Percentiles rank a stretch among this genome's conserved stretches.
These are phyloP conservation scores for Pyrocoelia pectoralis DNA, from an alignment of 2,888 invertebrate genomes.

Conservation along the genomic window DNA sequence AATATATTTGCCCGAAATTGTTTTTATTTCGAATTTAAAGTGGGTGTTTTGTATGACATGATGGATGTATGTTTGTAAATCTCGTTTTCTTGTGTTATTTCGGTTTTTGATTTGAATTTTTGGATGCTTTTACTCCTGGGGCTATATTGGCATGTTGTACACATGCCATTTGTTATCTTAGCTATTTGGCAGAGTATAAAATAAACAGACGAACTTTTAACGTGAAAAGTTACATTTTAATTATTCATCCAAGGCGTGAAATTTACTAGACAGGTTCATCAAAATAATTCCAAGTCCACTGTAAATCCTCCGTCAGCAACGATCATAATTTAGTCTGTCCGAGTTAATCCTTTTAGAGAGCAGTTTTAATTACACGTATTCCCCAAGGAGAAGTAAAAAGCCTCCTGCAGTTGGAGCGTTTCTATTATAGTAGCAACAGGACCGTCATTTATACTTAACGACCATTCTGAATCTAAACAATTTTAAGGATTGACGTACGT, in stretches of 20 bases:
- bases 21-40: constrained; percentile 62
- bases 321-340: constrained; percentile 56
- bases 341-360: constrained; percentile 56
- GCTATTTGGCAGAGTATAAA: constrained; percentile 30
- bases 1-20: constrained; percentile 61
- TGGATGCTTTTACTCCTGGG: constrained; percentile 24
- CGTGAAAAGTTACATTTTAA: not conserved
- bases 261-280: constrained; percentile 48
- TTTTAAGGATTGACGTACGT: constrained; percentile 10
- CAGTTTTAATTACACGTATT: constrained; percentile 58
- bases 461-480: constrained; percentile 18
- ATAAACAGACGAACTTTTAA: constrained; percentile 20
- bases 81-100: constrained; percentile 59
- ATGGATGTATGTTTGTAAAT: constrained; percentile 57
- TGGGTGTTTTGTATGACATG: constrained; percentile 58
- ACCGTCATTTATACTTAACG: constrained; percentile 12
- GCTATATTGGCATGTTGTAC: constrained; percentile 30
- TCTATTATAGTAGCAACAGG: constrained; percentile 35
- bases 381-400: constrained; percentile 53
- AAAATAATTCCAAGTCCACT: constrained; percentile 52
- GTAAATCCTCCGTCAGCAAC: constrained; percentile 49
- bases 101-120: constrained; percentile 58
- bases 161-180: constrained; percentile 35
- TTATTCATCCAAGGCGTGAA: constrained; percentile 34
- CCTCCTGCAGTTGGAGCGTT: constrained; percentile 41